phyloP scores from a whole-genome alignment of 2,888 invertebrate genomes.

The Tiliacea aurago region DNA sequence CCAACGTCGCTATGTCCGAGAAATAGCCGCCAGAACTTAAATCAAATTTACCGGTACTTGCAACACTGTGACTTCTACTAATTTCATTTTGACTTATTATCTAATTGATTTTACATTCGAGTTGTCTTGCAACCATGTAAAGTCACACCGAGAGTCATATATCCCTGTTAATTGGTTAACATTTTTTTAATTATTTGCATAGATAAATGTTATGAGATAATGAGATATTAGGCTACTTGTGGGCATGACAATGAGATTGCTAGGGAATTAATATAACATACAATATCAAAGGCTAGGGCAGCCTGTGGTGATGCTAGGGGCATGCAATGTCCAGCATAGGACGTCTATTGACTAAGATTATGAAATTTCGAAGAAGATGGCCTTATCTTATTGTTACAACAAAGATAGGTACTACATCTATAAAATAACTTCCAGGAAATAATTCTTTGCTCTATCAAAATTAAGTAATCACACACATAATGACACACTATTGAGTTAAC shows the following conservation, averaged over 20 bases:
- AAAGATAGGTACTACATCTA: not conserved
- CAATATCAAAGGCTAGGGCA: not conserved
- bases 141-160: not conserved
- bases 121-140: slow-evolving; percentile 4
- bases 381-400: too few relatives aligned
- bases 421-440: not conserved
- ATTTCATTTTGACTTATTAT: slow-evolving; percentile 9
- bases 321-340: not conserved
- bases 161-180: not conserved
- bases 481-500: not conserved
- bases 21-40: slow-evolving; percentile 26
- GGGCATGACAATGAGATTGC: not conserved
- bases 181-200: not conserved
- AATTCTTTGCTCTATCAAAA: not conserved
- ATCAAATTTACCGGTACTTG: slow-evolving; percentile 31
- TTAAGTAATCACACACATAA: slow-evolving; percentile 7
- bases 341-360: not conserved
- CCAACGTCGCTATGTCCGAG: slow-evolving; percentile 13
- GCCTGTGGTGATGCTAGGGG: not conserved
- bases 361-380: not conserved
- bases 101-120: slow-evolving; percentile 6
- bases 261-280: slow-evolving; percentile 1
- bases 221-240: not conserved
- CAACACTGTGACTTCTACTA: slow-evolving; percentile 16
- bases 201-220: not conserved